Evolutionary conservation across 2,797 vertebrate species (phyloP).

Genomic region (Pseudochaenichthys georgianus): DNA sequence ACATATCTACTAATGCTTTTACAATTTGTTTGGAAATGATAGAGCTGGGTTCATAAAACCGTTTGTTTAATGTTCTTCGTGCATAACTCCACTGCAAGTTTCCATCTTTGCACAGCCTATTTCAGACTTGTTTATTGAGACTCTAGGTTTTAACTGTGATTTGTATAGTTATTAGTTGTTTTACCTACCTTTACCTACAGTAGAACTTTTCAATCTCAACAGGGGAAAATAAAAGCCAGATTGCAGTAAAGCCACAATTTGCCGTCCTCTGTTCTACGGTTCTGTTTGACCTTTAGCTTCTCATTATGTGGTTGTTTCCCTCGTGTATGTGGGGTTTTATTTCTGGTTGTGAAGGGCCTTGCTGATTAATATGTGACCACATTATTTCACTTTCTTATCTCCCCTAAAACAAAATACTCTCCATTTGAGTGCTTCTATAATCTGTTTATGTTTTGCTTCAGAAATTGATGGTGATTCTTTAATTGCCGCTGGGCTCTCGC

Average conservation of each 20-base stretch:
- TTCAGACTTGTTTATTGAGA: background rate
- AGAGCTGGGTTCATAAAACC: background rate
- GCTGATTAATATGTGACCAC: constrained; percentile 43
- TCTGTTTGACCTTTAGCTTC: constrained; percentile 45
- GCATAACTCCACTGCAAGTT: background rate
- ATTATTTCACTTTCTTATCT: constrained; percentile 48
- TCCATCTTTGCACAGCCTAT: background rate
- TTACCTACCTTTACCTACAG: background rate
- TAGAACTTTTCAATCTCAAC: background rate
- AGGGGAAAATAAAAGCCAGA: constrained; percentile 5
- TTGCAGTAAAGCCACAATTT: background rate
- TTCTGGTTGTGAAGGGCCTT: constrained; percentile 25
- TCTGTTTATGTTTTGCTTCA: constrained; percentile 53
- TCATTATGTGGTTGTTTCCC: constrained; percentile 37
- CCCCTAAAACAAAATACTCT: constrained; percentile 48
- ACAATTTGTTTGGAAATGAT: background rate
- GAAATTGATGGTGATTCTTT: constrained; percentile 41
- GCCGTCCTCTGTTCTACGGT: constrained; percentile 4
- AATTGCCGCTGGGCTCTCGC: constrained; percentile 30
- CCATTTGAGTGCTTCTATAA: constrained; percentile 28
- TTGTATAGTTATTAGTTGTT: background rate
- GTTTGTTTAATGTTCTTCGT: background rate
- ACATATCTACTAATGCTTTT: background rate
- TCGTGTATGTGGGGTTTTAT: constrained; percentile 37
- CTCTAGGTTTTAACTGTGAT: background rate